These are phyloP conservation scores for Hiodon tergisus DNA, from an alignment of 2,113 vertebrate species.

Conservation along the genomic window DNA sequence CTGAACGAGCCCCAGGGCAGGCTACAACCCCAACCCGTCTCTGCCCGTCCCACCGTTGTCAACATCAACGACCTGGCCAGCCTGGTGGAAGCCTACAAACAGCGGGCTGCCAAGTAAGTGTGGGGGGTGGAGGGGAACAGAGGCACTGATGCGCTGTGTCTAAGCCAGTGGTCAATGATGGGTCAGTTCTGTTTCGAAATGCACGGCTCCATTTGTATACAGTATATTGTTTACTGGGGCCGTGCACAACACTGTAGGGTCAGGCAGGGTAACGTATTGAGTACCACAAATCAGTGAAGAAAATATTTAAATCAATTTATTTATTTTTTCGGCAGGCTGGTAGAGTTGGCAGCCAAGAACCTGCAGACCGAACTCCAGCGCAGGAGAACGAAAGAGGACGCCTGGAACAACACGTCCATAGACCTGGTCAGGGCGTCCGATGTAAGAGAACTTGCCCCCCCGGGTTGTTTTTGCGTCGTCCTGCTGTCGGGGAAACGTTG, in stretches of 20 bases:
- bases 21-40: conserved; percentile 78
- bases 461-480: background rate
- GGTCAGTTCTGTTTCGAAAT: no score
- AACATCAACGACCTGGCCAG: conserved; percentile 69
- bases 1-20: conserved; percentile 73
- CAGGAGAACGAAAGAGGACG: conserved; percentile 77
- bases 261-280: no score
- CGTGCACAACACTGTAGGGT: no score
- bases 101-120: conserved; percentile 78
- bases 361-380: conserved; percentile 75
- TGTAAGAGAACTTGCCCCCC: conserved; percentile 57
- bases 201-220: no score
- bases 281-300: background rate
- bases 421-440: conserved; percentile 89
- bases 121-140: background rate
- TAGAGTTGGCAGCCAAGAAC: conserved; percentile 81
- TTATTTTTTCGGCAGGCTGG: conserved; percentile 59
- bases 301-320: background rate
- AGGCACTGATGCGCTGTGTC: background rate
- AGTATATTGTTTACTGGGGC: no score
- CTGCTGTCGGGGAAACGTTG: background rate
- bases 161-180: no score
- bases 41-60: conserved; percentile 57
- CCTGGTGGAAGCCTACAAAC: conserved; percentile 80
- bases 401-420: conserved; percentile 88